Base-by-base conservation (phyloP, 2,113 vertebrate species). In the Acanthisitta chloris region DNA sequence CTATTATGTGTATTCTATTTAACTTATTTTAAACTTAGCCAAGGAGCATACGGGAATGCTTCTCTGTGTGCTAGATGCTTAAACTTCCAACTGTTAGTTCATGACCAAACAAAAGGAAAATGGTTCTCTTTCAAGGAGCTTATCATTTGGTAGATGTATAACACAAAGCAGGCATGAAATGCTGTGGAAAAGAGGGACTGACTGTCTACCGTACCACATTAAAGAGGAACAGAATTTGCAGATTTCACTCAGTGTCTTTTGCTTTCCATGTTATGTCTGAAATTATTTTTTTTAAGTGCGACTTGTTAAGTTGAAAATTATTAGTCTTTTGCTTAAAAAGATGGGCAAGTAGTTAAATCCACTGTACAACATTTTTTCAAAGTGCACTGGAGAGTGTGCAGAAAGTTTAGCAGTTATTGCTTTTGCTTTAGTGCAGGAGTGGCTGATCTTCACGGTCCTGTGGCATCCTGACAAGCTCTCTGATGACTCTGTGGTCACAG, bases 1-100 rank as follows among this genome's bases (percentile, higher is more conserved):
- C 81, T 86, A 81, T 89, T 96, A 84, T 89, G 45, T 91, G 77
- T 91, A 87, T 96, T 96, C 77, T 92, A 5, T 93, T 92, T 88
- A 94, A 86, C 90, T 92, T 88, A 86, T 55, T 94, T 93, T 86
- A 86, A 93, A 96, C 80, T 92, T 90, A 92, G 80, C 51, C 71
- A 90, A 48, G 77, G 79, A 78, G 43, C 67, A 78, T 83, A 80
- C 29, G 74, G 86, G 71, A 94, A 78, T 86, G 55, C 77, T 72
- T 74, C 74, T 88, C 76, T 81, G 42, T 66, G 15, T 71, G 76
- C 72, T 90, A 64, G 42, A 66, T 90, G 55, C 82, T 86, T 81
- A 66, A 83, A 92, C 51, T 92, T 93, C 82, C 80, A 93, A 86
- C 82, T 93, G 67, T 92, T 74, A 90, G 59, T 77, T 94, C 67